Evolutionary conservation across 2,888 invertebrate genomes (phyloP), one percentile per base, ranked within the genome.

Genomic region (Dusona sp.): DNA sequence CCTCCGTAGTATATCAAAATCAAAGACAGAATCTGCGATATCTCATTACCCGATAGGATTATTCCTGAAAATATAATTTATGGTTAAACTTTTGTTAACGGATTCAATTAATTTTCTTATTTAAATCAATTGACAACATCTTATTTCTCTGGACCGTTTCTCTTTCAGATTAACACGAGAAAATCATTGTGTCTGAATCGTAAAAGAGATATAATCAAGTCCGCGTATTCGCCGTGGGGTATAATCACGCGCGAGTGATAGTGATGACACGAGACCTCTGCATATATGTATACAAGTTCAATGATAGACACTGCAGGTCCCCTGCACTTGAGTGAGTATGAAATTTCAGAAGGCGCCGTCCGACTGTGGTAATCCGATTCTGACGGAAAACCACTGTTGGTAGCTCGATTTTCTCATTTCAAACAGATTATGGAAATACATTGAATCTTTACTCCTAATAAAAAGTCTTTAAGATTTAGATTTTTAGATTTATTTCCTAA

Each of bases 11-110:
- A 96, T 29, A 96, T 96, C 61, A 96, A 92, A 75, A 96, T 94
- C 78, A 96, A 92, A 6, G 96, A 96, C 80, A 96, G 90, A 86
- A 97, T 96, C 93, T 97, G 96, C 79, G 96, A 96, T 90, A 97
- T 95, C 94, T 97, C 97, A 94, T 97, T 97, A 42, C 96, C 96
- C 79, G 96, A 96, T 54, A 96, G 94, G 79, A 97, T 95, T 45
- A 96, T 94, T 57, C 96, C 96, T 96, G 90, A n/a, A 92, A 92
- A 75, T 70, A 57, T 54, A 16, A 65, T 65, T 7, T 1, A 64
- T 25, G 16, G 0, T 29, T 22, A 1, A 33, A 19, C 11, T 57
- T 57, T n/a, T 57, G 29, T 29, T 6, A 61, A 61, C n/a, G 2
- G 29, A 61, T 22, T 3, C 16, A 61, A 61, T 16, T 16, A 29